Evolutionary conservation across 2,113 vertebrate species (phyloP).

Genomic region (Anolis carolinensis): DNA sequence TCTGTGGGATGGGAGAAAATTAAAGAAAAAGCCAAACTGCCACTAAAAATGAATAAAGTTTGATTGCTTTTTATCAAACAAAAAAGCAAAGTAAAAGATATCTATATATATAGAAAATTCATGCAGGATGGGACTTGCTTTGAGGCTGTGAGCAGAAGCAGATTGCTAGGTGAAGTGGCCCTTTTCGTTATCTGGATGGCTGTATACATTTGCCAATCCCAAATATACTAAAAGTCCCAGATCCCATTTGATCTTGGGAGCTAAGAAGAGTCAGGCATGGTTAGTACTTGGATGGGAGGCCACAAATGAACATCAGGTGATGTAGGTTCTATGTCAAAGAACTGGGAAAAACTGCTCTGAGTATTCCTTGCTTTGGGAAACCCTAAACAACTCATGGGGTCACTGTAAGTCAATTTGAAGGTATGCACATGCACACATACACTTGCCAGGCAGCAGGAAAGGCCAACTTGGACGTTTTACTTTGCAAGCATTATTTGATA

Average conservation of each 20-base stretch:
- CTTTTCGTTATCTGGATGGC: too few relatives aligned
- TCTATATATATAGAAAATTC: slow-evolving; percentile 43
- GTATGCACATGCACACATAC: too few relatives aligned
- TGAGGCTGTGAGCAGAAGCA: slow-evolving; percentile 58
- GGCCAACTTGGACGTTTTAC: not conserved
- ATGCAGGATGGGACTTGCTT: slow-evolving; percentile 61
- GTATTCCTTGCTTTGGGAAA: too few relatives aligned
- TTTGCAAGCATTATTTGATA: not conserved
- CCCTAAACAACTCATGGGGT: too few relatives aligned
- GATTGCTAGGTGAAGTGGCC: not conserved
- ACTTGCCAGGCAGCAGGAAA: not conserved
- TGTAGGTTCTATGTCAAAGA: too few relatives aligned
- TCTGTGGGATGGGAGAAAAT: slow-evolving; percentile 87
- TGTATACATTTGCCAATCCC: too few relatives aligned
- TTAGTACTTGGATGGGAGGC: not conserved
- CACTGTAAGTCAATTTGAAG: too few relatives aligned
- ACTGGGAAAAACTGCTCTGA: too few relatives aligned
- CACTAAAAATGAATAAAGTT: slow-evolving; percentile 66
- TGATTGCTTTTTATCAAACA: slow-evolving; percentile 31
- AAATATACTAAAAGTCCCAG: too few relatives aligned
- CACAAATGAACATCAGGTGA: too few relatives aligned
- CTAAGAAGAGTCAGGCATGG: not conserved
- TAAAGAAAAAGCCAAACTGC: slow-evolving; percentile 73
- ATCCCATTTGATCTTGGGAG: too few relatives aligned
- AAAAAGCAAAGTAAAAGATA: slow-evolving; percentile 25